phyloP scores from a whole-genome alignment of 2,888 invertebrate genomes.

The Pristionchus mayeri region DNA sequence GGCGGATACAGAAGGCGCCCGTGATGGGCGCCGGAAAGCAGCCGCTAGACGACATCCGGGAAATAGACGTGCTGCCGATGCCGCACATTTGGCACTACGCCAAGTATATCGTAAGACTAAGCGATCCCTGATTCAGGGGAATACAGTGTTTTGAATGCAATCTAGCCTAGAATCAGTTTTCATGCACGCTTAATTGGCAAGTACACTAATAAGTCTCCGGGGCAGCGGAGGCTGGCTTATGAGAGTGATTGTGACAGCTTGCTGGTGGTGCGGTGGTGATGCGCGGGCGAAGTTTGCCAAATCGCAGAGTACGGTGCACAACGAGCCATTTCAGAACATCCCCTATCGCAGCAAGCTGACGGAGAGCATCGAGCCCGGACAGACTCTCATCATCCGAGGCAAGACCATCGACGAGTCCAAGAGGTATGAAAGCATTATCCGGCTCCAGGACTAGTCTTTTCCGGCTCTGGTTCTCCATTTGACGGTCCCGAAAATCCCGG shows the following conservation, averaged over 20 bases:
- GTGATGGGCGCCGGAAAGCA: neutral
- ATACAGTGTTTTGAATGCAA: neutral
- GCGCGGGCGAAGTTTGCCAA: neutral
- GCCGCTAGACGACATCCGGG: neutral
- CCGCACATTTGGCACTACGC: constrained; percentile 66
- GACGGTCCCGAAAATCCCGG: neutral
- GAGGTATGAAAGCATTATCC: constrained; percentile 51
- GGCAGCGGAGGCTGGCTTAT: constrained; percentile 17
- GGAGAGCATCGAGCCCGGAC: constrained; percentile 70
- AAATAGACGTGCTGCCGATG: constrained; percentile 52
- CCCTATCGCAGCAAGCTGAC: constrained; percentile 68
- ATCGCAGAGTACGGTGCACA: neutral
- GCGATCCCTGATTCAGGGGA: neutral
- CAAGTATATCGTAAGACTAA: constrained; percentile 65
- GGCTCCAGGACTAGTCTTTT: neutral
- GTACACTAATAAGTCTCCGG: neutral
- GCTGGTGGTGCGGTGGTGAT: constrained; percentile 15
- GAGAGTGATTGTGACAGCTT: neutral
- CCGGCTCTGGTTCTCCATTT: neutral
- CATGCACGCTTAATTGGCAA: neutral
- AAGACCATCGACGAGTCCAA: constrained; percentile 64
- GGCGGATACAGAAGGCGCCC: constrained; percentile 21
- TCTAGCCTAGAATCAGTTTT: neutral
- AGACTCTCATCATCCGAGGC: constrained; percentile 68
- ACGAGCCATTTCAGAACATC: constrained; percentile 62